Evolutionary conservation across 1,140 invertebrate species (phyloP), one percentile per base, ranked within the genome.

Genomic region (Cyclargus thomasi): DNA sequence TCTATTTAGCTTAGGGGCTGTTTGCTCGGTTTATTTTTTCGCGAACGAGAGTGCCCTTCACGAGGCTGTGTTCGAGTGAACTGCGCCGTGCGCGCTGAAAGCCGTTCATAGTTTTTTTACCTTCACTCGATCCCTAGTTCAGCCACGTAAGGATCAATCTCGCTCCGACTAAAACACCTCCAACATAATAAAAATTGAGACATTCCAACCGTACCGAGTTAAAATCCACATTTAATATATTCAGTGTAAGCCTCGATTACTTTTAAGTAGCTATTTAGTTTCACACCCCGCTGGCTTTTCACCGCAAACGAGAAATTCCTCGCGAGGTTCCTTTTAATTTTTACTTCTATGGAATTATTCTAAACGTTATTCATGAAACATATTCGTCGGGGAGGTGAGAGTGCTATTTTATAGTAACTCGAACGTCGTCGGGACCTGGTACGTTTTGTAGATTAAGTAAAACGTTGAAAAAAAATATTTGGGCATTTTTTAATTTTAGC

Each of bases 1-100:
- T 73, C 69, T 69, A 70, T 65, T 70, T 63, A 74, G 70, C 73
- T 77, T 67, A 65, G 68, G 73, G 75, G 74, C 72, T 83, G 76
- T 82, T 83, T 81, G 76, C 73, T 77, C 77, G 78, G 78, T 83
- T 85, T 82, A 81, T 81, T 82, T 84, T 81, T 79, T 79, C 74
- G 68, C 70, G 67, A 75, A 75, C 76, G 76, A 65, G 75, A 83
- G 83, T 68, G 79, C 75, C 68, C 78, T 83, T 66, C 73, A 82
- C 75, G 79, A 80, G 78, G 77, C 76, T 79, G 75, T 76, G 78
- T 74, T 82, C 71, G 79, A 78, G 75, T 74, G 78, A 79, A 72
- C 74, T 72, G 76, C 78, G 74, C 77, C 76, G 75, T 75, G 64
- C 68, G 55, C 72, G 63, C 70, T 18, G 68, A 79, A 77, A 81